Base-by-base conservation (phyloP, 2,888 invertebrate species). In the Geophilus truncorum region DNA sequence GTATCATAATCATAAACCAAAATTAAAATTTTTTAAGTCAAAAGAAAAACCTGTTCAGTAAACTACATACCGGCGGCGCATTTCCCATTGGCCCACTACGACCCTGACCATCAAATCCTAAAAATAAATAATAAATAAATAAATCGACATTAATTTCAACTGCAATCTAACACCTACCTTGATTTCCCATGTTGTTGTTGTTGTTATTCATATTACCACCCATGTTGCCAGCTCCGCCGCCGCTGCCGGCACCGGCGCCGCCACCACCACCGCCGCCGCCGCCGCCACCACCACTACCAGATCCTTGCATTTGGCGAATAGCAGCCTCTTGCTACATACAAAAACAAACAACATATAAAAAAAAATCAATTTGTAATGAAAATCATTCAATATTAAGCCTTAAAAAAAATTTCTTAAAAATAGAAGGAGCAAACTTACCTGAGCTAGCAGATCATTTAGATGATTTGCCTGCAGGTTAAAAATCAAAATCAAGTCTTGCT, bases 321-420 rank as follows among this genome's bases (percentile, higher is more conserved):
- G 82, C 82, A 25, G 80, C 81, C 70, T 82, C 82, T 81, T 82
- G 81, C 82, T 82, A n/a, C 45, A 75, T n/a, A 77, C 1, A 70
- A 23, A 36, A 70, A 10, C n/a, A 21, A 80, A 80, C 23, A 77
- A 28, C 15, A n/a, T 23, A 25, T 25, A 28, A 23, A 75, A 75
- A 75, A 23, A 30, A 77, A 32, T 32, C 18, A 75, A 15, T 32
- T 75, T 23, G 15, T 15, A 23, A 9, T 6, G 18, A 18, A 15
- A 4, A 23, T 32, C 7, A 4, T 2, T 3, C n/a, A n/a, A 75
- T n/a, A 1, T 75, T 23, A 25, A 2, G n/a, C 2, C 25, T 32
- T 32, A 9, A 15, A 15, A 32, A n/a, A n/a, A n/a, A n/a, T n/a
- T 15, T 28, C 9, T 23, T 32, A 25, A 75, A 25, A 28, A 32